Conservation (phyloP, 2,797 vertebrate genomes). For the Muscicapa striata region DNA sequence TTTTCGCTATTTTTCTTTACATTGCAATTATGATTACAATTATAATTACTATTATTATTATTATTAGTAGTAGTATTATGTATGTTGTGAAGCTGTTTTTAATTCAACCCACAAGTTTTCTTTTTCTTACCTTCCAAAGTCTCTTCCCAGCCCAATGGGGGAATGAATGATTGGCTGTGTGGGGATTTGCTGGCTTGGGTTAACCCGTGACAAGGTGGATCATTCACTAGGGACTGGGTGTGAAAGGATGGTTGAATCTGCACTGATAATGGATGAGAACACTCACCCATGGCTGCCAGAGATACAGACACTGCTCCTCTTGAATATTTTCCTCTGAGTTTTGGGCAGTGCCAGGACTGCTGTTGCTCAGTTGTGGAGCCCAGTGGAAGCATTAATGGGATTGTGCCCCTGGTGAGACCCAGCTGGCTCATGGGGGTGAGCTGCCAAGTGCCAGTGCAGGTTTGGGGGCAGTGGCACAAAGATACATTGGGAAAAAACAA, state of each 20-base stretch:
- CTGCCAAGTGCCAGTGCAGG: neutral
- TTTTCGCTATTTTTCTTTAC: neutral
- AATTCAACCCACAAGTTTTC: neutral
- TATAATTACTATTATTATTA: no score
- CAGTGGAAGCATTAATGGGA: accelerated
- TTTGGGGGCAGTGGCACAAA: neutral
- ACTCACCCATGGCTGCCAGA: neutral
- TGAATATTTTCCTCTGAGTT: neutral
- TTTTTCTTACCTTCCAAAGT: neutral
- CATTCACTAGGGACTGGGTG: neutral
- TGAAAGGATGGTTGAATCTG: neutral
- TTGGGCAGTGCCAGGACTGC: neutral
- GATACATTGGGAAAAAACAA: neutral
- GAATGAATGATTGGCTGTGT: neutral
- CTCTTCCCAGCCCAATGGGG: neutral
- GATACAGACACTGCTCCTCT: neutral
- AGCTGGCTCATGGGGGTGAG: neutral
- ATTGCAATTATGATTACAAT: neutral
- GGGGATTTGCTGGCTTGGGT: neutral
- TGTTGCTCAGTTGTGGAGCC: neutral
- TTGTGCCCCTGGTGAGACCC: neutral
- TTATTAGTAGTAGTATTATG: neutral
- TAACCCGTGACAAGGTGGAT: neutral
- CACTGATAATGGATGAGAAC: neutral
- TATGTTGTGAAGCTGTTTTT: neutral